These are phyloP conservation scores for Apteryx owenii DNA, from an alignment of 2,113 vertebrate species.

Conservation along the genomic window DNA sequence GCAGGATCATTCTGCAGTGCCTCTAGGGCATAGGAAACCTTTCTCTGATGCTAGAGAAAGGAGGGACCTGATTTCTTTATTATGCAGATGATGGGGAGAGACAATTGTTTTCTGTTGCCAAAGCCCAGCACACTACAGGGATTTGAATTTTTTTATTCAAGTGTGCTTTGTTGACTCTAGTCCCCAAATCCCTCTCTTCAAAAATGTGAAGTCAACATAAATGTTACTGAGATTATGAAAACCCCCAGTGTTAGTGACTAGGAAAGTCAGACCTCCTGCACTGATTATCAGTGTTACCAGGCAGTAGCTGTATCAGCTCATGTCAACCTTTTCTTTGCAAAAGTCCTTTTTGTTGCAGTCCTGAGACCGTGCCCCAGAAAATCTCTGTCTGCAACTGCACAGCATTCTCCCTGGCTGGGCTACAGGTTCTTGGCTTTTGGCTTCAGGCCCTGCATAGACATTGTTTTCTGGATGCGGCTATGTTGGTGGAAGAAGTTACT, in stretches of 20 bases:
- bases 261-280: not conserved
- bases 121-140: not conserved
- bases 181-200: not conserved
- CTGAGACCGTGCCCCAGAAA: not conserved
- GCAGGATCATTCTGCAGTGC: not conserved
- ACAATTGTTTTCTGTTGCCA: not conserved
- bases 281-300: not conserved
- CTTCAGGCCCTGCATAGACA: not conserved
- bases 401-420: not conserved
- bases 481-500: not conserved
- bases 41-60: conserved; percentile 5
- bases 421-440: not conserved
- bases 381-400: not conserved
- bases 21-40: conserved; percentile 5
- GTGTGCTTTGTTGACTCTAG: not conserved
- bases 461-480: not conserved
- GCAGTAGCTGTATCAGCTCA: not conserved
- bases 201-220: conserved; percentile 8
- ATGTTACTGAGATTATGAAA: not conserved
- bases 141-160: conserved; percentile 11
- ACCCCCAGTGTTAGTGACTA: not conserved
- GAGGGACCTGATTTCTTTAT: conserved; percentile 29
- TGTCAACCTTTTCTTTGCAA: not conserved
- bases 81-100: conserved; percentile 44
- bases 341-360: not conserved